These are phyloP conservation scores for Propsilocerus akamusi DNA, from an alignment of 1,140 invertebrate species.

Conservation along the genomic window DNA sequence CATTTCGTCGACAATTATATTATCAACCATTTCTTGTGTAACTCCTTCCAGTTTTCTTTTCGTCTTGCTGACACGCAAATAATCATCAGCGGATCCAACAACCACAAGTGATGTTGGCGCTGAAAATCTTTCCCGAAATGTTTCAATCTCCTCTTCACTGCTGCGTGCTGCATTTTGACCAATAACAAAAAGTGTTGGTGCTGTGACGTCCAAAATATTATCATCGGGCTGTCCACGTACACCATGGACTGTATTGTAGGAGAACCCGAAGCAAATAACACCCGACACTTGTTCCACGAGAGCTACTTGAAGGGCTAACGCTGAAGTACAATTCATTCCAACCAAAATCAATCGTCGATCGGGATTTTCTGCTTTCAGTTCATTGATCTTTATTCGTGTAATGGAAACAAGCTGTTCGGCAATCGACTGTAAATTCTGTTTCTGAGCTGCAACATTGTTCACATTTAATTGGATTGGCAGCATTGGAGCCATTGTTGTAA, in stretches of 20 bases:
- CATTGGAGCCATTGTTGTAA: conserved; percentile 48
- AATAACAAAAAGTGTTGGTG: conserved; percentile 61
- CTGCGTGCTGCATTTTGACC: conserved; percentile 46
- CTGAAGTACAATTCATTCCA: conserved; percentile 55
- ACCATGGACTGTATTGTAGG: conserved; percentile 53
- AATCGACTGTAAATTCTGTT: conserved; percentile 19
- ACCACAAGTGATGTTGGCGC: conserved; percentile 60
- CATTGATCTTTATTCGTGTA: conserved; percentile 46
- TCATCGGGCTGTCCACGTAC: conserved; percentile 62
- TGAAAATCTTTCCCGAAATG: conserved; percentile 50
- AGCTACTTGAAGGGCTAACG: conserved; percentile 48
- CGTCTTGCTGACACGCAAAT: conserved; percentile 45
- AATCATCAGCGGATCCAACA: conserved; percentile 66
- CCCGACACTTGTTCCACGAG: conserved; percentile 47
- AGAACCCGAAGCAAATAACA: conserved; percentile 64
- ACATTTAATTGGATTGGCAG: conserved; percentile 38
- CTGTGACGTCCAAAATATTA: conserved; percentile 47
- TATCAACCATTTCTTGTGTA: conserved; percentile 67
- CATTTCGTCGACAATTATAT: conserved; percentile 51
- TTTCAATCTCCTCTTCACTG: conserved; percentile 56
- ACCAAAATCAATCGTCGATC: conserved; percentile 55
- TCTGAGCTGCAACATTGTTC: conserved; percentile 11
- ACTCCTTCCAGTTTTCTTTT: conserved; percentile 54
- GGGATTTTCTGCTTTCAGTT: conserved; percentile 43
- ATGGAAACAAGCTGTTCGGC: conserved; percentile 47